phyloP scores from a whole-genome alignment of 2,113 vertebrate species.

The Antidorcas marsupialis region DNA sequence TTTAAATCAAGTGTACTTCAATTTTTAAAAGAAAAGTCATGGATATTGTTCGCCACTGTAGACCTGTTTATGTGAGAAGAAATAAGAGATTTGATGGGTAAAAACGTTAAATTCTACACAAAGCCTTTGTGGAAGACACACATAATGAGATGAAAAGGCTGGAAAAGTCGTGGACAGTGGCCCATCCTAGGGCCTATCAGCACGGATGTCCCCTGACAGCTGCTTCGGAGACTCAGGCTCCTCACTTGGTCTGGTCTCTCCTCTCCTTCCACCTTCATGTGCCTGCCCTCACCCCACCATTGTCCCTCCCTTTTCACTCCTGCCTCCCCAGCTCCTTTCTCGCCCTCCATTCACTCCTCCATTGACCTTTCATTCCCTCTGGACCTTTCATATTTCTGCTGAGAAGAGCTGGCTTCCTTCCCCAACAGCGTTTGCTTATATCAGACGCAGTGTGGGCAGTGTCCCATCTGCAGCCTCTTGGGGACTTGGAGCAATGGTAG shows the following conservation, averaged over 20 bases:
- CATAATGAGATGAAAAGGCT: neutral
- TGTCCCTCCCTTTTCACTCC: neutral
- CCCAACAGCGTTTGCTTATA: neutral
- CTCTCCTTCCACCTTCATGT: neutral
- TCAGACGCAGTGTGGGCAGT: neutral
- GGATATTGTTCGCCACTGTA: neutral
- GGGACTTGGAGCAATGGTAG: neutral
- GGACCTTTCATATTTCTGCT: neutral
- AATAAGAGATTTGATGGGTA: neutral
- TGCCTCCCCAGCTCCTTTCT: neutral
- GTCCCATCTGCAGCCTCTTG: neutral
- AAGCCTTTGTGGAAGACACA: constrained; percentile 6
- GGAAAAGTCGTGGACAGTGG: rapidly evolving
- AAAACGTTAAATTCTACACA: neutral
- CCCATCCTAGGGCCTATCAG: neutral
- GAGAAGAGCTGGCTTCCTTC: neutral
- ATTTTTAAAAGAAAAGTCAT: neutral
- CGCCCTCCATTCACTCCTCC: neutral
- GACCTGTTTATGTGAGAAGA: constrained; percentile 5
- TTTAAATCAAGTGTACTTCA: neutral
- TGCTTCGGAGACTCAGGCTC: neutral
- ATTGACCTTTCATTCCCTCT: neutral
- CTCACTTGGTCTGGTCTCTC: neutral
- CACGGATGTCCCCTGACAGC: rapidly evolving
- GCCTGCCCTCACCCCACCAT: rapidly evolving